Evolutionary conservation across 2,888 invertebrate species (phyloP).

Genomic region (Aleiodes alternator): DNA sequence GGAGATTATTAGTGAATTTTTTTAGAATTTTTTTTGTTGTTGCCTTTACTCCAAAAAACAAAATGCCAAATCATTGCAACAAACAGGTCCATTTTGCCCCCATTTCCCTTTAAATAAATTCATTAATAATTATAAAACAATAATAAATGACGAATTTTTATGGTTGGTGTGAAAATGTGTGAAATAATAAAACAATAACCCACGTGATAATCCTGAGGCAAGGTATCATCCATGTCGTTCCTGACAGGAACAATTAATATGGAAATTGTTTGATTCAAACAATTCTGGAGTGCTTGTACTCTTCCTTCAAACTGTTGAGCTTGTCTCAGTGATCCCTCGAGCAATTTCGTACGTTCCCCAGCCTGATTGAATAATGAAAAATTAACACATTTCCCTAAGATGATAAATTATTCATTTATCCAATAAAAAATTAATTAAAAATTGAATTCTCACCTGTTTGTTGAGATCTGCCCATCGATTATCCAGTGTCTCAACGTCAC

Average conservation of each 20-base stretch:
- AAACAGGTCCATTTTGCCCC: no score
- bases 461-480: constrained; percentile 82
- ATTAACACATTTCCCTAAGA: not conserved
- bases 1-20: no score
- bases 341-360: constrained; percentile 78
- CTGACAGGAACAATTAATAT: constrained; percentile 84
- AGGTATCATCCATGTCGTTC: constrained; percentile 87
- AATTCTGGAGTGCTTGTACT: constrained; percentile 84
- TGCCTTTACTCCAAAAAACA: no score
- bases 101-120: no score
- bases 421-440: not conserved
- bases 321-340: constrained; percentile 85
- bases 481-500: constrained; percentile 81
- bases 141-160: constrained; percentile 49
- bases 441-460: constrained; percentile 78
- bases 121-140: constrained; percentile 15
- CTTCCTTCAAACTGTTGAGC: constrained; percentile 87
- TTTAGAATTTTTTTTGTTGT: no score
- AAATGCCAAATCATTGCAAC: no score
- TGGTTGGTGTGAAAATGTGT: no score
- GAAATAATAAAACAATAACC: constrained; percentile 57
- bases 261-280: constrained; percentile 83
- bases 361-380: constrained; percentile 76
- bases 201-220: constrained; percentile 86
- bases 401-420: not conserved